These are phyloP conservation scores for Maniola hyperantus DNA, from an alignment of 2,888 invertebrate species.

Conservation along the genomic window DNA sequence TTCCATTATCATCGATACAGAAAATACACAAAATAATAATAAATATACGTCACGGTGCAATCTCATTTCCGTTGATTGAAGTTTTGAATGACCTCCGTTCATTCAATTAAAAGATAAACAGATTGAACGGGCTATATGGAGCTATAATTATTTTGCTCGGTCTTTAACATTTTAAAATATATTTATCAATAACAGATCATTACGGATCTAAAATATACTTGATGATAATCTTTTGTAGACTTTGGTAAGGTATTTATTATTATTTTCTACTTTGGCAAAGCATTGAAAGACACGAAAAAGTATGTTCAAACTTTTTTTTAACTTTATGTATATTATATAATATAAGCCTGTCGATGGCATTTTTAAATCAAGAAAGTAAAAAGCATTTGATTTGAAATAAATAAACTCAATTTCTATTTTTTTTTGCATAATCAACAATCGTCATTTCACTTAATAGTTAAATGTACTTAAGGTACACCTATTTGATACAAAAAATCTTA, in stretches of 20 bases:
- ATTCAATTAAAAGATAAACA: constrained; percentile 44
- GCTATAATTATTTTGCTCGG: constrained; percentile 24
- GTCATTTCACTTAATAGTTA: constrained; percentile 9
- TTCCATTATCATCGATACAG: not conserved
- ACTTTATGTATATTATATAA: too few species aligned
- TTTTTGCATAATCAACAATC: not conserved
- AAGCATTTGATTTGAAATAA: not conserved
- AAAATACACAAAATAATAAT: constrained; percentile 6
- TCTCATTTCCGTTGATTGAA: constrained; percentile 27
- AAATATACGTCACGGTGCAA: constrained; percentile 19
- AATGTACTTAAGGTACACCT: too few species aligned
- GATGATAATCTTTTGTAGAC: not conserved
- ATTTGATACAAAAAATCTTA: too few species aligned
- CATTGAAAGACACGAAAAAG: too few species aligned
- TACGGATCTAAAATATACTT: not conserved
- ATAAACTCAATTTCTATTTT: too few species aligned
- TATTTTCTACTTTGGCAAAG: not conserved
- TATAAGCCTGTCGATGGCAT: too few species aligned
- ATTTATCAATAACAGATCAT: constrained; percentile 3
- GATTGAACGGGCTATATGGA: constrained; percentile 48
- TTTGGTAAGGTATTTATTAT: not conserved
- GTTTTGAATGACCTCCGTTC: constrained; percentile 26
- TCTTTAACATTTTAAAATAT: constrained; percentile 9
- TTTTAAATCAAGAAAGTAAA: too few species aligned
- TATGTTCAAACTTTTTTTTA: too few species aligned